These are phyloP conservation scores for Danio aesculapii DNA, from an alignment of 2,797 vertebrate genomes.

Conservation along the genomic window DNA sequence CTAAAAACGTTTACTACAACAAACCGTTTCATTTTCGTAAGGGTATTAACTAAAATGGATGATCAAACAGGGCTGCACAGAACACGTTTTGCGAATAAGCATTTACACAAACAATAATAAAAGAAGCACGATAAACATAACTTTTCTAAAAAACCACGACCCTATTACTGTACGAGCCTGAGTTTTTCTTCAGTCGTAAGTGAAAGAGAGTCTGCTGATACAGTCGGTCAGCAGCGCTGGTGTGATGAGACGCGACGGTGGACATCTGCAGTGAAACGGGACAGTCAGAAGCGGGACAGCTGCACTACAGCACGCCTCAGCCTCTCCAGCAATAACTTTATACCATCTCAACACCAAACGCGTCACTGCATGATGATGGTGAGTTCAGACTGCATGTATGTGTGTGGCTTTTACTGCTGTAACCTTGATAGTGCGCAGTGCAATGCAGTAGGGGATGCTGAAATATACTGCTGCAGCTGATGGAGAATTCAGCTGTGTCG, in stretches of 20 bases:
- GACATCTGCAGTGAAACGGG: constrained; percentile 23
- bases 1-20: too few relatives aligned
- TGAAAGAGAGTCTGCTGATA: background rate
- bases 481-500: constrained; percentile 13
- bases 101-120: too few relatives aligned
- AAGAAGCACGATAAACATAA: too few relatives aligned
- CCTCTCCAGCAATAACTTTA: constrained; percentile 46
- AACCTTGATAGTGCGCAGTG: constrained; percentile 67
- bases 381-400: constrained; percentile 72
- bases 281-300: constrained; percentile 15
- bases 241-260: background rate
- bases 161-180: too few relatives aligned
- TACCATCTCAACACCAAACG: constrained; percentile 8
- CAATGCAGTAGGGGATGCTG: background rate
- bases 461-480: background rate
- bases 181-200: background rate
- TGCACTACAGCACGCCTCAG: constrained; percentile 28
- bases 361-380: constrained; percentile 70
- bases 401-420: constrained; percentile 44
- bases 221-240: background rate
- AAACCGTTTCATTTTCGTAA: too few relatives aligned
- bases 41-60: too few relatives aligned
- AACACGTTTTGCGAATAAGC: background rate
- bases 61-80: background rate
- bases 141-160: too few relatives aligned